Conservation (phyloP, 2,797 vertebrate genomes). For the Melanogrammus aeglefinus region DNA sequence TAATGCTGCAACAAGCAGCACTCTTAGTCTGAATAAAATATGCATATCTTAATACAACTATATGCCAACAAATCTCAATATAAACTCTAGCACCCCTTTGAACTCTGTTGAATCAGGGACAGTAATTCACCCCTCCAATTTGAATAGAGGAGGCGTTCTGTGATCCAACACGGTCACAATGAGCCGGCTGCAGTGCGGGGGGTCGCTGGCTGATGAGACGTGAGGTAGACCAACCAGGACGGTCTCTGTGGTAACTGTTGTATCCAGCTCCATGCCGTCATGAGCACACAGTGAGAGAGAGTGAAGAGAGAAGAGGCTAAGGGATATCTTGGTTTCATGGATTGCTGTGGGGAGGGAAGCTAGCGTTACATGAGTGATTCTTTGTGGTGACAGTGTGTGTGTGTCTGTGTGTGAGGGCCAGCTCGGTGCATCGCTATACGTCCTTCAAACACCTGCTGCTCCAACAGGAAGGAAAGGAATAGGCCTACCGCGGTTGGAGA, state of each 20-base stretch:
- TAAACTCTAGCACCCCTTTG: not conserved
- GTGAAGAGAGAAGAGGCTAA: slow-evolving; percentile 48
- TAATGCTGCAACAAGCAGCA: not conserved
- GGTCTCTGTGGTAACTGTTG: slow-evolving; percentile 61
- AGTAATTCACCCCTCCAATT: not conserved
- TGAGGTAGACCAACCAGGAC: slow-evolving; percentile 18
- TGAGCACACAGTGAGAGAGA: slow-evolving; percentile 52
- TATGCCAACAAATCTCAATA: not conserved
- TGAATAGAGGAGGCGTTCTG: slow-evolving; percentile 16
- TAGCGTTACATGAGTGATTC: slow-evolving; percentile 70
- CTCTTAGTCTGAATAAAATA: not conserved
- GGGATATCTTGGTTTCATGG: slow-evolving; percentile 64
- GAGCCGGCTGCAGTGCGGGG: slow-evolving; percentile 43
- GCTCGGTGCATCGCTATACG: slow-evolving; percentile 57
- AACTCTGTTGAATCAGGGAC: slow-evolving; percentile 1
- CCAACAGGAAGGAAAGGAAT: not conserved
- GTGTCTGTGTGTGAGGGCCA: slow-evolving; percentile 39
- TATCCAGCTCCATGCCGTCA: slow-evolving; percentile 48
- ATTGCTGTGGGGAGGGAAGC: slow-evolving; percentile 47
- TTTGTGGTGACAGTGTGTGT: slow-evolving; percentile 70
- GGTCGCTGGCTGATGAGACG: slow-evolving; percentile 31
- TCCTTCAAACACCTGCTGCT: slow-evolving; percentile 17
- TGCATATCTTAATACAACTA: not conserved
- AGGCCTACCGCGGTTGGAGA: not conserved
- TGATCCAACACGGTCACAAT: slow-evolving; percentile 16